phyloP scores from a whole-genome alignment of 2,888 invertebrate genomes.

The Neoaliturus tenellus region DNA sequence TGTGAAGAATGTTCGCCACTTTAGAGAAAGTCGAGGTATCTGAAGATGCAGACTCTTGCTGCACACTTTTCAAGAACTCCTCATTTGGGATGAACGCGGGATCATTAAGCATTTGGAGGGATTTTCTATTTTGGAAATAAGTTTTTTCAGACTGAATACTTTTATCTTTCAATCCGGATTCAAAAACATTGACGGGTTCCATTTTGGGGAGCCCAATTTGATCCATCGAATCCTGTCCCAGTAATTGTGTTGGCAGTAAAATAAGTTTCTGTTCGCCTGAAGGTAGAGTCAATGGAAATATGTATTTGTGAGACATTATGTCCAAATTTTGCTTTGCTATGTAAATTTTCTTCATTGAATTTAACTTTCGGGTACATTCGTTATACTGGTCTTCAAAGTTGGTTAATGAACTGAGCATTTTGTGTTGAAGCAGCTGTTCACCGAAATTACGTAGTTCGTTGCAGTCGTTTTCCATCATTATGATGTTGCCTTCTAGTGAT shows the following conservation, averaged over 20 bases:
- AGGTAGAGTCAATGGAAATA: not conserved
- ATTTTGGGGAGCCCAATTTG: not conserved
- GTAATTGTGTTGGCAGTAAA: not conserved
- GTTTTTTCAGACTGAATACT: not conserved
- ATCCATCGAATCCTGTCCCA: not conserved
- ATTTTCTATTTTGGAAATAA: not conserved
- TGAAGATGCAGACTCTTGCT: not conserved
- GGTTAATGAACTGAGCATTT: not conserved
- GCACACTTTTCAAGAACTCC: not conserved
- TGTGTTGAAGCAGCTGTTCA: not conserved
- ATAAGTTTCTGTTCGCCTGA: not conserved
- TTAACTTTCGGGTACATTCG: not conserved
- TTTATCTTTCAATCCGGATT: not conserved
- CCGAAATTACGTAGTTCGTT: not conserved
- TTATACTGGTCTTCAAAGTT: not conserved
- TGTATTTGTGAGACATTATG: not conserved
- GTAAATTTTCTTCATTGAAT: not conserved
- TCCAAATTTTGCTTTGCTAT: not conserved
- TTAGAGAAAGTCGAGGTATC: not conserved
- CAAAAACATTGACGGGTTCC: not conserved
- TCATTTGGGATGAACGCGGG: not conserved
- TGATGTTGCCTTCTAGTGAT: not conserved
- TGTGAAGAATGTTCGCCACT: not conserved
- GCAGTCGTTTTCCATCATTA: constrained; percentile 1
- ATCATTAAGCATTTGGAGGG: not conserved